Percentiles rank a stretch among this genome's conserved stretches.
These are phyloP conservation scores for Gnathonemus longibarbis DNA, from an alignment of 2,113 vertebrate species.

Conservation along the genomic window DNA sequence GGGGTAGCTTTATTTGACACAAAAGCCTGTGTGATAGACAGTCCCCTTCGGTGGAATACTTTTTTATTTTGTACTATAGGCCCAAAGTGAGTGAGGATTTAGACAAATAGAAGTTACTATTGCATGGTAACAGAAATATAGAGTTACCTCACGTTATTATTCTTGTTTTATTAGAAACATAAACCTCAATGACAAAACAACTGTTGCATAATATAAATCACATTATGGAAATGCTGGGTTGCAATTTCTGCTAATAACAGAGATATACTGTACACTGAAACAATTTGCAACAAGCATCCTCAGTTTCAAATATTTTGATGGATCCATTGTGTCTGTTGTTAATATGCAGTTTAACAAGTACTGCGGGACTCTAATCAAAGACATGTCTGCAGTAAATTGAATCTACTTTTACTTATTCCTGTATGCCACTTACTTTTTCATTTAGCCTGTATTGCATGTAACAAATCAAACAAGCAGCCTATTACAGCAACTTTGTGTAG, in stretches of 20 bases:
- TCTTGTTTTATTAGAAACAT: slow-evolving; percentile 9
- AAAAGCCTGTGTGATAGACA: neutral
- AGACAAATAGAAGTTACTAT: neutral
- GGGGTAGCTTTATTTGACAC: neutral
- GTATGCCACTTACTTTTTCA: neutral
- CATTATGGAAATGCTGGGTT: slow-evolving; percentile 3
- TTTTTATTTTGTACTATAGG: neutral
- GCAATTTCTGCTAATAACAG: neutral
- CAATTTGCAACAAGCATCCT: neutral
- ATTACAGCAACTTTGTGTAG: neutral
- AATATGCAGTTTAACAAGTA: neutral
- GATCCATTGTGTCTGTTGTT: neutral
- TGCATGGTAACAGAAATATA: neutral
- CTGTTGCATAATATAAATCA: neutral
- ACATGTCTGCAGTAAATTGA: neutral
- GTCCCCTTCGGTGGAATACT: neutral
- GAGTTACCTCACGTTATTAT: neutral
- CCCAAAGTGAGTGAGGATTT: neutral
- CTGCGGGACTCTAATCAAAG: neutral
- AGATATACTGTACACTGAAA: slow-evolving; percentile 3
- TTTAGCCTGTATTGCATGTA: neutral
- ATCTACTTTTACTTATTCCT: neutral
- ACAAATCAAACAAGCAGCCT: neutral
- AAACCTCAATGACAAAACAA: slow-evolving; percentile 8
- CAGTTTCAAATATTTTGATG: neutral